Percentiles rank a stretch among this genome's conserved stretches.
Evolutionary conservation across 2,113 vertebrate genomes (phyloP).

Genomic region (Stigmatopora nigra): DNA sequence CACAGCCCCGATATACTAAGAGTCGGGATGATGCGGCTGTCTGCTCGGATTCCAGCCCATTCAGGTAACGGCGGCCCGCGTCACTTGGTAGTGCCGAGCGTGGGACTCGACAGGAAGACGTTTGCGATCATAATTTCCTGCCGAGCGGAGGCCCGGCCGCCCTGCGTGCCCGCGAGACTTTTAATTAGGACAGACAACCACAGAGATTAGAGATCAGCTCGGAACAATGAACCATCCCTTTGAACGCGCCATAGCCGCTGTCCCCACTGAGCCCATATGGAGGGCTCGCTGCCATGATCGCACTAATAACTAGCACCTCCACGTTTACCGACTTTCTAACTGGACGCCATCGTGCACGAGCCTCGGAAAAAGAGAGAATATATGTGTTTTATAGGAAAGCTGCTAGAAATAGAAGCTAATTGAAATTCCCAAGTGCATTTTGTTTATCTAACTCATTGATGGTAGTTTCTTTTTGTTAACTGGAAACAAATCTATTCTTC

Average conservation of each 20-base stretch:
- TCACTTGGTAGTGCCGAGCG: conserved; percentile 97
- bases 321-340: conserved; percentile 34
- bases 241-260: conserved; percentile 82
- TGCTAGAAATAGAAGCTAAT: too few relatives aligned
- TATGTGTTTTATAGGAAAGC: conserved; percentile 15
- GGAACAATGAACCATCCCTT: conserved; percentile 95
- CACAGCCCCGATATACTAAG: conserved; percentile 93
- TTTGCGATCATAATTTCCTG: conserved; percentile 99
- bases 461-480: too few relatives aligned
- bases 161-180: conserved; percentile 86
- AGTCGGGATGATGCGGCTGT: conserved; percentile 97
- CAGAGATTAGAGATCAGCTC: conserved; percentile 92
- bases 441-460: too few relatives aligned
- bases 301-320: conserved; percentile 58
- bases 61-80: conserved; percentile 84
- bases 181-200: conserved; percentile 99
- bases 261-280: conserved; percentile 64
- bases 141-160: conserved; percentile 81
- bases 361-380: neutral
- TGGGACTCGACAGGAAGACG: conserved; percentile 93
- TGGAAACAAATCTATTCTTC: too few relatives aligned
- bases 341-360: conserved; percentile 6
- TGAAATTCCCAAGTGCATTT: too few relatives aligned
- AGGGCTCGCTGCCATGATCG: conserved; percentile 53
- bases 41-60: conserved; percentile 97